Percentiles rank a stretch among this genome's conserved stretches.
phyloP scores from a whole-genome alignment of 1,140 invertebrate genomes.

The Muscidifurax raptorellus region DNA sequence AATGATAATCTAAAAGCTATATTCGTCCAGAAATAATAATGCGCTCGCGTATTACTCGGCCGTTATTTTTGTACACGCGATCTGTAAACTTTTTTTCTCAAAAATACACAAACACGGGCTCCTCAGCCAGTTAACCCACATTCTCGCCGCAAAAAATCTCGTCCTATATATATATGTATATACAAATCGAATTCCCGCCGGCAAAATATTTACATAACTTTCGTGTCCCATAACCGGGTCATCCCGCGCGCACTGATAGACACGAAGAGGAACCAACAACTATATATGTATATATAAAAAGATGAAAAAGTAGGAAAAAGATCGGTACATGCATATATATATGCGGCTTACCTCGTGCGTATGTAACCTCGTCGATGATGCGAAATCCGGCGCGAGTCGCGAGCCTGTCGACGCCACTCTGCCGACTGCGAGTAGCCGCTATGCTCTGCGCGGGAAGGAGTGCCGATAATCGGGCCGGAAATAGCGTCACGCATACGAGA shows the following conservation, averaged over 20 bases:
- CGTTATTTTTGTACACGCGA: no score
- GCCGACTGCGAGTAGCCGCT: slow-evolving; percentile 8
- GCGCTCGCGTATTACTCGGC: no score
- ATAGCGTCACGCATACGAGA: slow-evolving; percentile 62
- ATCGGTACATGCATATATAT: no score
- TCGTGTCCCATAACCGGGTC: no score
- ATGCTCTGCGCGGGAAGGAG: slow-evolving; percentile 53
- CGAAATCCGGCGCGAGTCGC: not conserved
- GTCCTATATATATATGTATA: no score
- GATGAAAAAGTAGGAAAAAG: not conserved
- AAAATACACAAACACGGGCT: no score
- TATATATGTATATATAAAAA: no score
- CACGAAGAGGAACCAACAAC: not conserved
- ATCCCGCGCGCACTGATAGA: not conserved
- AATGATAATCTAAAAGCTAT: no score
- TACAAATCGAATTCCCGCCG: not conserved
- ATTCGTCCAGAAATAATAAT: no score
- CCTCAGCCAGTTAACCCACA: no score
- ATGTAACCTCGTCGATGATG: not conserved
- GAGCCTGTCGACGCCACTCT: slow-evolving; percentile 6
- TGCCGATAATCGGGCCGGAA: slow-evolving; percentile 64
- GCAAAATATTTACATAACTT: not conserved
- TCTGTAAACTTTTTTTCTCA: no score
- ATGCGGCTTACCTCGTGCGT: not conserved
- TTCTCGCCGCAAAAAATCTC: no score